Evolutionary conservation across 2,113 vertebrate genomes (phyloP).

Genomic region (Dermatemys mawii): DNA sequence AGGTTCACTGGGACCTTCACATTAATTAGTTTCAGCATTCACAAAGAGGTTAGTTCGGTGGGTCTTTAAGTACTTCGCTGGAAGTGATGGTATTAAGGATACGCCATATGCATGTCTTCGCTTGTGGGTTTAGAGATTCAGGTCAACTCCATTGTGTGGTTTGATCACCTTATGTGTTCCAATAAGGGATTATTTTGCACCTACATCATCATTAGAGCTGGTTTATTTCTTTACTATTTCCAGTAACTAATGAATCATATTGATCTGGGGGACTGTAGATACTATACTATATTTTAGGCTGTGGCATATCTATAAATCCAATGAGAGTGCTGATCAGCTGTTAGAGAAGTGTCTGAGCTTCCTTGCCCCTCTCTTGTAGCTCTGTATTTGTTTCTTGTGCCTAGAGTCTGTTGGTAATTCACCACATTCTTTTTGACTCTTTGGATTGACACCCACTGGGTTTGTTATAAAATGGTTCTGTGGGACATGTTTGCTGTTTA

Average conservation of each 20-base stretch:
- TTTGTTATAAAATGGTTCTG: background rate
- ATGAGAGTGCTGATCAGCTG: rapidly evolving
- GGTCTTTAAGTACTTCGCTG: background rate
- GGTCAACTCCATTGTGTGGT: rapidly evolving
- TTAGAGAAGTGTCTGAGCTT: background rate
- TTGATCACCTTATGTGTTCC: background rate
- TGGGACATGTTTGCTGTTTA: background rate
- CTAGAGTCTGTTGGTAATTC: background rate
- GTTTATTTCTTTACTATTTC: background rate
- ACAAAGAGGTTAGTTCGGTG: background rate
- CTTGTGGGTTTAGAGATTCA: background rate
- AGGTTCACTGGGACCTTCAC: background rate
- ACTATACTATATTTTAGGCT: background rate
- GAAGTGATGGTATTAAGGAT: rapidly evolving
- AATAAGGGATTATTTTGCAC: background rate
- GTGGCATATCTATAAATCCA: background rate
- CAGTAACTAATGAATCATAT: background rate
- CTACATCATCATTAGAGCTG: rapidly evolving
- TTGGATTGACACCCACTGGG: rapidly evolving
- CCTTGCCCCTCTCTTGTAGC: background rate
- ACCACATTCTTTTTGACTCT: background rate
- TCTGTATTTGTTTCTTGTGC: background rate
- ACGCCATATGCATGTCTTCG: background rate
- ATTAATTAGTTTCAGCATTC: background rate
- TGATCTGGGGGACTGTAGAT: background rate